These are phyloP conservation scores for Limnodromus scolopaceus DNA, from an alignment of 2,797 vertebrate species.

Conservation along the genomic window DNA sequence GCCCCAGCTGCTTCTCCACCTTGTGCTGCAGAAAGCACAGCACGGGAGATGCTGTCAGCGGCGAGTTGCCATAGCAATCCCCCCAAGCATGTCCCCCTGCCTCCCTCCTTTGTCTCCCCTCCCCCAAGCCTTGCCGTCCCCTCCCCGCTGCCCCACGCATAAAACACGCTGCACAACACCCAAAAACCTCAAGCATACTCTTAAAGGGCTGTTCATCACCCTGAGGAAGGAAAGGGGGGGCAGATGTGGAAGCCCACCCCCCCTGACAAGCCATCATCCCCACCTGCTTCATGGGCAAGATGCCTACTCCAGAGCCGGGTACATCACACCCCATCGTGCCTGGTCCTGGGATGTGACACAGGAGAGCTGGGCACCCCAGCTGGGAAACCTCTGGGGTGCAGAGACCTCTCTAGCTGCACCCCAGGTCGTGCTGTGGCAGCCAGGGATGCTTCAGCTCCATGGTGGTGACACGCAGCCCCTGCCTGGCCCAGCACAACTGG, in stretches of 20 bases:
- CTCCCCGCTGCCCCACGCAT: fast-evolving
- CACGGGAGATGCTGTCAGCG: not conserved
- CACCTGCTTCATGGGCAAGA: fast-evolving
- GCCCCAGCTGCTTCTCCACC: fast-evolving
- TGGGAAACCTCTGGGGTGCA: fast-evolving
- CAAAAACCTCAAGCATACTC: not conserved
- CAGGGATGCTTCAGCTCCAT: not conserved
- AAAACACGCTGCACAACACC: not conserved
- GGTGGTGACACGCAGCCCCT: fast-evolving
- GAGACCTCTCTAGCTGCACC: not conserved
- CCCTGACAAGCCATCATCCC: not conserved
- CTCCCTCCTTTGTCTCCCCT: not conserved
- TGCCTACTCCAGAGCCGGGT: fast-evolving
- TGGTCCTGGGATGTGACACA: fast-evolving
- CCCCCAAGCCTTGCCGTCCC: not conserved
- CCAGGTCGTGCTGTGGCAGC: fast-evolving
- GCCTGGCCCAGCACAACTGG: not conserved
- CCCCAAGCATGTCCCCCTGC: not conserved
- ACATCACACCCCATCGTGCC: not conserved
- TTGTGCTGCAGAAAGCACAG: fast-evolving
- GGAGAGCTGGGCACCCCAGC: not conserved
- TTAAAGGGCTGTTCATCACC: not conserved
- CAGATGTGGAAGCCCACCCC: not conserved
- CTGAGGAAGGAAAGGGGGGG: not conserved
- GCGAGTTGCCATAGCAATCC: not conserved